phyloP scores from a whole-genome alignment of 2,888 invertebrate species.

The Drosophila formosana region DNA sequence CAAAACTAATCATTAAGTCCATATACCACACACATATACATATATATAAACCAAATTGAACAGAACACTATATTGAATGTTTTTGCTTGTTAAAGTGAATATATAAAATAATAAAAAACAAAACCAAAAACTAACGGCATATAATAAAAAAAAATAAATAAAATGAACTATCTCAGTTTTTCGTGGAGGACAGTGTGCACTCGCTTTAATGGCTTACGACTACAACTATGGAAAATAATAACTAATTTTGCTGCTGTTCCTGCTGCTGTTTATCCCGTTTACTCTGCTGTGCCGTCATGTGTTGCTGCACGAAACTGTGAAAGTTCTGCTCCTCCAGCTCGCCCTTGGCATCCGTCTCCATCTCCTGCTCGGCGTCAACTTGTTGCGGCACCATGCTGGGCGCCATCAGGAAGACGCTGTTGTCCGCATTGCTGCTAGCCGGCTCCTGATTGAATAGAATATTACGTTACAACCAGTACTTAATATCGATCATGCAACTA shows the following conservation, averaged over 20 bases:
- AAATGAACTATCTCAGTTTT: neutral
- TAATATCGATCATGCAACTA: too few species aligned
- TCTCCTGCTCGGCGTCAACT: slow-evolving; percentile 88
- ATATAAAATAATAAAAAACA: slow-evolving; percentile 63
- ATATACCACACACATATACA: slow-evolving; percentile 41
- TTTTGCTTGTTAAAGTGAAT: slow-evolving; percentile 80
- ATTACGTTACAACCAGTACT: neutral
- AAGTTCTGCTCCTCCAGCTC: slow-evolving; percentile 83
- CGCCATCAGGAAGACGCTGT: slow-evolving; percentile 49
- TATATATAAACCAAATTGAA: slow-evolving; percentile 38
- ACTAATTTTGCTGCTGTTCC: slow-evolving; percentile 22
- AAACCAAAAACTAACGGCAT: slow-evolving; percentile 57
- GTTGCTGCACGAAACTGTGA: slow-evolving; percentile 80
- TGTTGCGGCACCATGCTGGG: slow-evolving; percentile 86
- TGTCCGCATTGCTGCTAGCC: slow-evolving; percentile 1
- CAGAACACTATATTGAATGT: slow-evolving; percentile 80
- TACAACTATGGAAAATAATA: neutral
- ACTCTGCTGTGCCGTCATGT: slow-evolving; percentile 62
- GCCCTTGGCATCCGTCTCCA: slow-evolving; percentile 79
- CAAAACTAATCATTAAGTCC: slow-evolving; percentile 65
- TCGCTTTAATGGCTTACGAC: slow-evolving; percentile 7
- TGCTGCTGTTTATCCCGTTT: slow-evolving; percentile 65
- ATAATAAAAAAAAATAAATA: neutral
- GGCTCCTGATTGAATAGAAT: slow-evolving; percentile 28
- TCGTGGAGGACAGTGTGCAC: neutral